These are phyloP conservation scores for Eumerus sabulonum DNA, from an alignment of 2,888 invertebrate genomes.

Conservation along the genomic window DNA sequence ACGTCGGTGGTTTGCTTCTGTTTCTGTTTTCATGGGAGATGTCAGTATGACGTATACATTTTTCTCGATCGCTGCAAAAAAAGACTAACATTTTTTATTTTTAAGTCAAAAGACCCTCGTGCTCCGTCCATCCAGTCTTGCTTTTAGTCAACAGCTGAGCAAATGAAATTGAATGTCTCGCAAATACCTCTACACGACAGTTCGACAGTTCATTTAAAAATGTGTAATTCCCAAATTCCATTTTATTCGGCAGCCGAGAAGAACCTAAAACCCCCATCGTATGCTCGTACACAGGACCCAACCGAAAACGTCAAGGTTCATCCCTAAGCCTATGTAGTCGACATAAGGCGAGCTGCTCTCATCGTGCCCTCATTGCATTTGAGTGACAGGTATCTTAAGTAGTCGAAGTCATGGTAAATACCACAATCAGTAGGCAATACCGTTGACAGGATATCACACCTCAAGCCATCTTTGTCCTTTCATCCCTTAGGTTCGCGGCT, in stretches of 20 bases:
- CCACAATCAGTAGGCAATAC: conserved; percentile 17
- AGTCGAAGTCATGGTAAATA: conserved; percentile 37
- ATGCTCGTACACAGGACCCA: background rate
- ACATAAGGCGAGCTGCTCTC: no score
- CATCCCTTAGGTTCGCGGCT: background rate
- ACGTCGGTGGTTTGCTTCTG: no score
- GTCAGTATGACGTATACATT: no score
- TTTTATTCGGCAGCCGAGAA: conserved; percentile 31
- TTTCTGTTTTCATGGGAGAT: no score
- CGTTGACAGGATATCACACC: conserved; percentile 4
- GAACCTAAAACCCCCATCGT: background rate
- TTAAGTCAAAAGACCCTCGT: no score
- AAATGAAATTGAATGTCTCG: conserved; percentile 50
- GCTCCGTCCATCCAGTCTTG: no score
- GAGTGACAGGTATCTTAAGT: conserved; percentile 54
- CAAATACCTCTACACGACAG: conserved; percentile 42
- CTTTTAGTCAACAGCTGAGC: background rate
- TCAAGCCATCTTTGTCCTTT: background rate
- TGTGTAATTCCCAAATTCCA: conserved; percentile 53
- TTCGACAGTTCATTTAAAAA: conserved; percentile 57
- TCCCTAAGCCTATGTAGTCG: no score
- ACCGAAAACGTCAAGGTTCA: background rate
- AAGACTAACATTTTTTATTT: no score
- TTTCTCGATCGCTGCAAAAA: no score
- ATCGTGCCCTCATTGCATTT: conserved; percentile 2